These are phyloP conservation scores for Porphyrio hochstetteri DNA, from an alignment of 2,113 vertebrate species.

Conservation along the genomic window DNA sequence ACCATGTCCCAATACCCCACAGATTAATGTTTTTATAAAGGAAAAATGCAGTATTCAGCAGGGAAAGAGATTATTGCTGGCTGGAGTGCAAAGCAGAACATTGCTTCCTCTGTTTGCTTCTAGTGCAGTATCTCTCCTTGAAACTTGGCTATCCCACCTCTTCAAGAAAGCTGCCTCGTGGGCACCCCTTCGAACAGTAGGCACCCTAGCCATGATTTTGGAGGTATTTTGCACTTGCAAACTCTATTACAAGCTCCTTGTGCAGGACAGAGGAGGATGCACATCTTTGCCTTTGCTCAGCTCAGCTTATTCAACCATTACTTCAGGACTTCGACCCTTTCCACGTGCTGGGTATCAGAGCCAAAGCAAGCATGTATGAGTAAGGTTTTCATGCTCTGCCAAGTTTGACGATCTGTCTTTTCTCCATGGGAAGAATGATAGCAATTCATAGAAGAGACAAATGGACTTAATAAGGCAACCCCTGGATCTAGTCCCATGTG, in stretches of 20 bases:
- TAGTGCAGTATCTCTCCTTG: not conserved
- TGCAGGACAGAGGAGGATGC: not conserved
- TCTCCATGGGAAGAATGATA: not conserved
- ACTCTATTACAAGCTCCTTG: not conserved
- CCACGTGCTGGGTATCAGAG: not conserved
- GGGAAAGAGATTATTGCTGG: conserved; percentile 55
- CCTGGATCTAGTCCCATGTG: rapidly evolving
- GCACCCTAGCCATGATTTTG: not conserved
- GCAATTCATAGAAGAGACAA: not conserved
- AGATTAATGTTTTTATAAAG: conserved; percentile 64
- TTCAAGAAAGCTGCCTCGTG: not conserved
- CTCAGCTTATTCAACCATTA: not conserved
- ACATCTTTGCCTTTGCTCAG: not conserved
- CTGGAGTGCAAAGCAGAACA: conserved; percentile 20
- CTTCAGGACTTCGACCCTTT: not conserved
- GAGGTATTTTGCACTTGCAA: not conserved
- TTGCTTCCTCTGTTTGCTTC: not conserved
- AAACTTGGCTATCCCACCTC: not conserved
- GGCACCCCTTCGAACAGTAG: not conserved
- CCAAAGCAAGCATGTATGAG: not conserved
- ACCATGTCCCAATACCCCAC: conserved; percentile 47
- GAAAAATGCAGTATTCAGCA: conserved; percentile 59
- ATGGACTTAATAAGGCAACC: not conserved
- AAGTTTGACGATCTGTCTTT: not conserved
- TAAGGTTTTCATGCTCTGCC: not conserved